phyloP scores from a whole-genome alignment of 1,140 invertebrate species.

The Penaeus japonicus region DNA sequence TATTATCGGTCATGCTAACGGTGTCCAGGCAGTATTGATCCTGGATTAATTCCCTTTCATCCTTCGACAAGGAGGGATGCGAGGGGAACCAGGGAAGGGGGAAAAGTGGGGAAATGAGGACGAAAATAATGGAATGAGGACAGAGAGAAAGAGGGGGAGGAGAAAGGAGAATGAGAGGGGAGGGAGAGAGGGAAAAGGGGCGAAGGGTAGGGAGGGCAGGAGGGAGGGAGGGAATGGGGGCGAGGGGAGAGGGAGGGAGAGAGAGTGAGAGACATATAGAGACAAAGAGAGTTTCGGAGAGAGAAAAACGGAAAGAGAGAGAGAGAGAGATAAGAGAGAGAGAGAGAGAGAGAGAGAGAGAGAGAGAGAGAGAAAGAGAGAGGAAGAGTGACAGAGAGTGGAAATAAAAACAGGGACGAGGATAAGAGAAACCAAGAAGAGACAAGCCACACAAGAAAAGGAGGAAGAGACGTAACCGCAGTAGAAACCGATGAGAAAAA shows the following conservation, averaged over 20 bases:
- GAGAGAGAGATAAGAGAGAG: not conserved
- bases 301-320: not conserved
- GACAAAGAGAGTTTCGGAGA: slow-evolving; percentile 19
- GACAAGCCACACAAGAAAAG: not conserved
- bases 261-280: slow-evolving; percentile 14
- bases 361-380: slow-evolving; percentile 21
- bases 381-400: slow-evolving; percentile 9
- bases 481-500: not conserved
- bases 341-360: not conserved
- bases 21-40: no score
- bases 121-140: not conserved
- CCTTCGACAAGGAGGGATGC: no score
- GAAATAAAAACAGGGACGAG: not conserved
- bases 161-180: not conserved
- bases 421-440: not conserved
- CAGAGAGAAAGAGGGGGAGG: not conserved
- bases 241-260: not conserved
- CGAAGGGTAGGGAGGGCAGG: not conserved
- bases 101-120: no score
- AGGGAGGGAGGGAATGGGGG: not conserved
- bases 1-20: no score
- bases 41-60: no score
- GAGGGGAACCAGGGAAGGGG: not conserved
- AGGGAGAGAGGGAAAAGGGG: not conserved
- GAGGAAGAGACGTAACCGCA: not conserved